Base-by-base conservation (phyloP, 2,797 vertebrate genomes). In the Paedocypris micromegethes region DNA sequence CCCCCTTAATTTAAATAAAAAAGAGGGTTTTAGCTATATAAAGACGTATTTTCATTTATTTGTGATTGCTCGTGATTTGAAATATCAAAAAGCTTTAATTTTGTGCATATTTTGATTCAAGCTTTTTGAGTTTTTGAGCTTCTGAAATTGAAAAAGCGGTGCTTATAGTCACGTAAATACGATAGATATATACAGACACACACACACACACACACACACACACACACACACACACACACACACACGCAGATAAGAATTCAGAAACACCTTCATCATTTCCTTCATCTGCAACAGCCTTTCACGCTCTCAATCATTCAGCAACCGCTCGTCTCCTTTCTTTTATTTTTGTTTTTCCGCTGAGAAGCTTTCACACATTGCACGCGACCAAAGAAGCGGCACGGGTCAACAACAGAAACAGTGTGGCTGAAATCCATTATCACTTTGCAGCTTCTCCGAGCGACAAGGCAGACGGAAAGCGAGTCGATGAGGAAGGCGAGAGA, bases 351-450 rank as follows among this genome's bases (percentile, higher is more conserved):
- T 64, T 56, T 38, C 43, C 40, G 40, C 55, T 58, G 45, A 67
- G 67, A 51, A 66, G 61, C 66, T 73, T 55, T 66, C 83, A 79
- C 76, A 80, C 85, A 84, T 86, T 80, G 85, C 81, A 83, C 83
- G 82, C 75, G 84, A 85, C 82, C 72, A 78, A 86, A 88, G 85
- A 86, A 79, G 23, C 80, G 86, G 81, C 88, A 87, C 81, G 85
- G 86, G 86, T 88, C 85, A 87, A 87, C 86, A 85, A 68, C 60
- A 71, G 65, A 53, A 75, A 53, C 49, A 64, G 75, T 46, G 49
- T 68, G 73, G 72, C 73, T 66, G 62, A 85, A 82, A 85, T 82
- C 80, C 79, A 85, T 84, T 74, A 80, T 66, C 63, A 59, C 82
- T 74, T 42, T 70, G 65, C 62, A 77, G 78, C 85, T 83, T 80